Evolutionary conservation across 1,140 invertebrate genomes (phyloP), one percentile per base, ranked within the genome.

Genomic region (Hydropsyche tenuis): DNA sequence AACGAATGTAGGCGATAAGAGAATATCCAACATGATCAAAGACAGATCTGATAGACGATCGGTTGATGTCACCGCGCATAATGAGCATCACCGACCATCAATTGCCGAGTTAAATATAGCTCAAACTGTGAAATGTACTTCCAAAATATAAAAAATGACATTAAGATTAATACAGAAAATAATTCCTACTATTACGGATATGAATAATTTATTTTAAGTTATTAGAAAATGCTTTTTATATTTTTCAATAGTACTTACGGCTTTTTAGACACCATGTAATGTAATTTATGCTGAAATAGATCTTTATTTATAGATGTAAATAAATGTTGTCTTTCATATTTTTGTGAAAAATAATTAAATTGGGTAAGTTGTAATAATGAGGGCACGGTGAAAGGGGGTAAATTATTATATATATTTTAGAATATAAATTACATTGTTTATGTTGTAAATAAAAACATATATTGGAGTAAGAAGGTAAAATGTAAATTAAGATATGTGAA

Each of bases 51-150:
- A 66, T 51, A 6, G n/a, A 27, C 45, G 65, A 7, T 16, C 48
- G 5, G 12, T 30, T 12, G 30, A 72, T 46, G 43, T 43, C 11
- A 37, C 53, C 5, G 9, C 23, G 1, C 20, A 76, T 20, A 30
- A 53, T 23, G 25, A 72, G 7, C n/a, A 14, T 11, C 71, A 73
- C 27, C 46, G 73, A 20, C 76, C 76, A 1, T 77, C 76, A 14
- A 69, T 77, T 1, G 72, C 64, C 7, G 76, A 77, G 11, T 48
- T 77, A 0, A 77, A 77, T 37, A 73, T 77, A 42, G 76, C 76
- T 23, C 71, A 77, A 72, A 77, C 76, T 7, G 75, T 77, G 14
- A 77, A 75, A 73, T 77, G 76, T 73, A 77, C 76, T 75, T 75
- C 73, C 73, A 77, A 77, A 72, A 74, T 77, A 53, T 77, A 69